Conservation (phyloP, 2,888 invertebrate genomes). For the Chaitophorus viminalis region DNA sequence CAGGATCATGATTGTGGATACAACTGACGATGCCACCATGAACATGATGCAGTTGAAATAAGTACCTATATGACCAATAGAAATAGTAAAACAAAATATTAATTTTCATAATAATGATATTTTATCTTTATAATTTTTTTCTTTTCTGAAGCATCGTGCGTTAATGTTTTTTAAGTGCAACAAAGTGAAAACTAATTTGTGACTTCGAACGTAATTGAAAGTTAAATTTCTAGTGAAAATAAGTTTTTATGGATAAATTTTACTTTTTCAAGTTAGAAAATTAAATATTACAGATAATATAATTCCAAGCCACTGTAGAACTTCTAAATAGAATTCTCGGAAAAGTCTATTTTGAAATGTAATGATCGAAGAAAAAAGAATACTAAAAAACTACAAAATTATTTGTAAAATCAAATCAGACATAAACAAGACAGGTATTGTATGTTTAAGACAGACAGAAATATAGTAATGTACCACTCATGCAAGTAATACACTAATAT, state of each 20-base stretch:
- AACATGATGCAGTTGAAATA: conserved; percentile 99
- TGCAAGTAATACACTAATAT: conserved; percentile 60
- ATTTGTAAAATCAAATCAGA: conserved; percentile 53
- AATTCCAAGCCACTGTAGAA: conserved; percentile 52
- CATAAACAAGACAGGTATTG: conserved; percentile 60
- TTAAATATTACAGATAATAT: not conserved
- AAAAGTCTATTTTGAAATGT: conserved; percentile 53
- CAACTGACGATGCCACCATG: conserved; percentile 98
- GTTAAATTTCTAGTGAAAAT: not conserved
- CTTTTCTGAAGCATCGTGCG: conserved; percentile 51
- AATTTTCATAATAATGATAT: conserved; percentile 23
- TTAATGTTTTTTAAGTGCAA: conserved; percentile 50
- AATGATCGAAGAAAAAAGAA: conserved; percentile 42
- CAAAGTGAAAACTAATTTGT: conserved; percentile 38
- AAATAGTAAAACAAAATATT: conserved; percentile 46
- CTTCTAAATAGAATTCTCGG: conserved; percentile 4
- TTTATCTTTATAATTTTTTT: conserved; percentile 11
- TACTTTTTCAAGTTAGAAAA: not conserved
- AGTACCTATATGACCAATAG: conserved; percentile 73
- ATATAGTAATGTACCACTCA: conserved; percentile 56
- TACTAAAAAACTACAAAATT: conserved; percentile 55
- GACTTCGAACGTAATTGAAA: conserved; percentile 37
- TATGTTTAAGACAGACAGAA: conserved; percentile 50
- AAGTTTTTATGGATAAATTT: not conserved
- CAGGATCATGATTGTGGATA: conserved; percentile 96